phyloP scores from a whole-genome alignment of 1,140 invertebrate genomes.

The Lepidostoma basale region DNA sequence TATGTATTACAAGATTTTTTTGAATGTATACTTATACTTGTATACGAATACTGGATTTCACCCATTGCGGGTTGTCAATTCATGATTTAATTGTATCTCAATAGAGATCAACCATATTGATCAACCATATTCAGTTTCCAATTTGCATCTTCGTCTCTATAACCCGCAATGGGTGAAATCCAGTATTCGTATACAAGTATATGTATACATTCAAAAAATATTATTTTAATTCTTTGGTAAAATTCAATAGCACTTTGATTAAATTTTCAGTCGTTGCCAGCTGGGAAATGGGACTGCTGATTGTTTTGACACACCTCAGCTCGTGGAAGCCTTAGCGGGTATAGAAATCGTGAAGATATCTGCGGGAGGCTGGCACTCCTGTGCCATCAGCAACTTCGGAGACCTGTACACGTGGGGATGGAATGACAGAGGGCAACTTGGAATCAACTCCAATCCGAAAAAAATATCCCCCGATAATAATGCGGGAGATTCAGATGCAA shows the following conservation, averaged over 20 bases:
- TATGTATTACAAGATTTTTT: too few species aligned
- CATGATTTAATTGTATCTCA: too few species aligned
- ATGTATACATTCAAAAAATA: too few species aligned
- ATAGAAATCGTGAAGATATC: constrained; percentile 71
- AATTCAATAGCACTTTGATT: not conserved
- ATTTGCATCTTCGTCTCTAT: too few species aligned
- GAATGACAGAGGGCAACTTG: constrained; percentile 86
- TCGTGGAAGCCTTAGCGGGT: constrained; percentile 76
- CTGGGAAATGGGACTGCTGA: constrained; percentile 77
- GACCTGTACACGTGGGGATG: constrained; percentile 92
- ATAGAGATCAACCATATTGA: too few species aligned
- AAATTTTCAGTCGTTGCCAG: constrained; percentile 76
- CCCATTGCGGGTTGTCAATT: too few species aligned
- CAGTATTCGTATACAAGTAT: too few species aligned
- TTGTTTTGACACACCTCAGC: constrained; percentile 64
- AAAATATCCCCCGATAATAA: not conserved
- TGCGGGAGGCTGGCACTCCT: constrained; percentile 85
- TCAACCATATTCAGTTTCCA: too few species aligned
- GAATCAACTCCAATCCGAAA: constrained; percentile 54
- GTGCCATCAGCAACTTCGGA: constrained; percentile 74
- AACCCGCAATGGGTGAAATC: too few species aligned
- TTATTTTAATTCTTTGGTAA: not conserved
- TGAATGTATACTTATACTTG: not conserved
- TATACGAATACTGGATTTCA: too few species aligned
- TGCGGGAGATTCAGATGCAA: not conserved